Conservation (phyloP, 1,140 invertebrate species). For the Ectropis grisescens region DNA sequence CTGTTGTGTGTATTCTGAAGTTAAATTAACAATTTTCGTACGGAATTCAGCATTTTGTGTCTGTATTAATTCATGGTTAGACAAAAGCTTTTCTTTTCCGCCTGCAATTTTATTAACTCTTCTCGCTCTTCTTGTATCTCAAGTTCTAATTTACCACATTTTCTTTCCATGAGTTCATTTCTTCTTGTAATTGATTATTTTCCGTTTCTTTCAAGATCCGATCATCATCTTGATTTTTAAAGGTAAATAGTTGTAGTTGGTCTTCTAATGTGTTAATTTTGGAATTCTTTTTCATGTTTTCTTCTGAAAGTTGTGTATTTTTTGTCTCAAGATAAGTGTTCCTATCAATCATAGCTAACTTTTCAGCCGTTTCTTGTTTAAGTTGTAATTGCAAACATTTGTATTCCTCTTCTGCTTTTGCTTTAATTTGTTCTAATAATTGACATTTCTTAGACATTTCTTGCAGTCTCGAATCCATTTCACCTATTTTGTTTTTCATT, state of each 20-base stretch:
- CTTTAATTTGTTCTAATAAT: slow-evolving; percentile 34
- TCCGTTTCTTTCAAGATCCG: slow-evolving; percentile 15
- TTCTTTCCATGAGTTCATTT: slow-evolving; percentile 43
- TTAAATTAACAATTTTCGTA: slow-evolving; percentile 23
- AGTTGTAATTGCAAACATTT: slow-evolving; percentile 61
- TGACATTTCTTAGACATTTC: slow-evolving; percentile 37
- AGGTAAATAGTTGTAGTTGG: slow-evolving; percentile 22
- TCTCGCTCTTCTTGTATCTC: slow-evolving; percentile 62
- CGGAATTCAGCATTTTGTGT: slow-evolving; percentile 37
- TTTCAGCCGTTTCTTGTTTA: slow-evolving; percentile 67
- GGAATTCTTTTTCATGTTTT: slow-evolving; percentile 52
- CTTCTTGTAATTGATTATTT: slow-evolving; percentile 26
- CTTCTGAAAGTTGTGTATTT: slow-evolving; percentile 52
- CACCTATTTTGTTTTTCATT: slow-evolving; percentile 39
- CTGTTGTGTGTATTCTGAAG: slow-evolving; percentile 24
- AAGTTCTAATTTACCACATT: slow-evolving; percentile 42
- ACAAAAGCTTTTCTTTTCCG: slow-evolving; percentile 57
- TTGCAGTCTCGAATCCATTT: slow-evolving; percentile 44
- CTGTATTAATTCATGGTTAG: slow-evolving; percentile 46
- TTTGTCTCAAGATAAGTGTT: slow-evolving; percentile 61
- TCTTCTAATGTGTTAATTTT: slow-evolving; percentile 48
- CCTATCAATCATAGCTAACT: slow-evolving; percentile 63
- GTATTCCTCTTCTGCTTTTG: slow-evolving; percentile 53
- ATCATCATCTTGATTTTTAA: slow-evolving; percentile 14
- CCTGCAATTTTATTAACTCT: slow-evolving; percentile 56